Base-by-base conservation (phyloP, 1,140 invertebrate genomes). In the Caenorhabditis brenneri region DNA sequence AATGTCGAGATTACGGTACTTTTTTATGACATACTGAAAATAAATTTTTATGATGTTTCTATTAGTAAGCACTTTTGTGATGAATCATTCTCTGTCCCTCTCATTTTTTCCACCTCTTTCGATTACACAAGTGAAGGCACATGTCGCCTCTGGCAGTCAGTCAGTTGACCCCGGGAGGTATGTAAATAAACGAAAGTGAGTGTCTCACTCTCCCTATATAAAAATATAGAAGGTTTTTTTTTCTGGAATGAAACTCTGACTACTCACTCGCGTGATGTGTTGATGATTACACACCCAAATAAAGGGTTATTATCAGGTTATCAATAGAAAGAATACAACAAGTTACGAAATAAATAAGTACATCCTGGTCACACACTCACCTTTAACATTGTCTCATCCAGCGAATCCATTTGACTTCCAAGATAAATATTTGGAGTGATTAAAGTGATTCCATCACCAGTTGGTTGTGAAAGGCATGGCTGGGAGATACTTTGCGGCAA, bases 381-480 rank as follows among this genome's bases (percentile, higher is more conserved):
- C 91, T 93, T 90, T 42, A 93, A 89, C 31, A 92, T 86, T 81
- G 93, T 91, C 81, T 91, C 89, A 86, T 93, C 92, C 22, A 93
- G 88, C 22, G 93, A 93, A 90, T 94, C 93, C 86, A 93, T 89
- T 87, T 94, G 93, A 31, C 93, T 93, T 39, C 93, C 93, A 58
- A 94, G 91, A 84, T 88, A 93, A 9, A 93, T 88, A 89, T 93
- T 93, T 42, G 93, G 92, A 39, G 93, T 90, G 79, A 94, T 93
- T 51, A 92, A 88, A 6, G 93, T 93, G 39, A 93, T 93, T 60
- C 93, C 93, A 79, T 92, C 86, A 85, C 92, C 93, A 91, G 85
- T 92, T 91, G 9, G 91, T 51, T 31, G 81, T 16, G 60, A 69
- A 39, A 85, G 78, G 81, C 74, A 82, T 80, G 86, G 83, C 46